phyloP scores from a whole-genome alignment of 2,888 invertebrate genomes.

The Elysia crispata region DNA sequence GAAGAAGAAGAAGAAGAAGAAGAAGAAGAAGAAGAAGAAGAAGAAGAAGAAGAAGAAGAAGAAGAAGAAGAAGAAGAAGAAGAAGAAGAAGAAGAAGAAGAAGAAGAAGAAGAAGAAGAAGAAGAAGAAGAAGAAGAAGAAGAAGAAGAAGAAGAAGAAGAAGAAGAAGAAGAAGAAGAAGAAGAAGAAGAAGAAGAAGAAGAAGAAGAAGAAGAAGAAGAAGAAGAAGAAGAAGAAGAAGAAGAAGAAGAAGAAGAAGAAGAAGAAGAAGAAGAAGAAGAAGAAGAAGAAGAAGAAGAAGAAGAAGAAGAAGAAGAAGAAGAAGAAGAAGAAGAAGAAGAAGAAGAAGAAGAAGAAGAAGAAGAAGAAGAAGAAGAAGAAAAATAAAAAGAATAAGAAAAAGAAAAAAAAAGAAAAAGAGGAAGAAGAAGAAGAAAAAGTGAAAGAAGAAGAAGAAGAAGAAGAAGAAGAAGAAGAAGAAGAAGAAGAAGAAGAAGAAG shows the following conservation, averaged over 20 bases:
- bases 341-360: background rate
- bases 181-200: background rate
- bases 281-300: no score
- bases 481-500: constrained; percentile 3
- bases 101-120: background rate
- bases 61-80: no score
- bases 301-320: no score
- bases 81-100: background rate
- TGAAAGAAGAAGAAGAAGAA: background rate
- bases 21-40: no score
- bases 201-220: background rate
- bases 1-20: no score
- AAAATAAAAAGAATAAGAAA: no score
- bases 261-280: no score
- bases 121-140: background rate
- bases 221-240: no score
- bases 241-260: no score
- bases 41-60: no score
- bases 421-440: background rate
- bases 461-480: constrained; percentile 11
- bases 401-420: background rate
- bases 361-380: no score
- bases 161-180: background rate
- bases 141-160: constrained; percentile 18
- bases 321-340: no score